Conservation (phyloP, 92 coral and sea anemone species). For the Blastomussa wellsi region DNA sequence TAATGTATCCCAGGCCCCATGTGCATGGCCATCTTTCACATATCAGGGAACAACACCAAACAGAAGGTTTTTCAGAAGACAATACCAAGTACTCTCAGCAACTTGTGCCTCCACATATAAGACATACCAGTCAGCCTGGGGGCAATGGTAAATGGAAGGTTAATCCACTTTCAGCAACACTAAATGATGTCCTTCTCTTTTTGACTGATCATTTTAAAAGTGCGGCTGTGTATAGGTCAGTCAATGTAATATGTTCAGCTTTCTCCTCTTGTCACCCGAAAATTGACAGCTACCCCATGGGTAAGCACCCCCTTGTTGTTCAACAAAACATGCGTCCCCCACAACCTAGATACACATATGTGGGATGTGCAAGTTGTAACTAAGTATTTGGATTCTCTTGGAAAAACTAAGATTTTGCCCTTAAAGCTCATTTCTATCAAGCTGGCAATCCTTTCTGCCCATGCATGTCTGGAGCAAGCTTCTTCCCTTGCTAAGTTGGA, state of each 20-base stretch:
- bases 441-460: conserved; percentile 30
- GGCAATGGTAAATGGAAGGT: conserved; percentile 54
- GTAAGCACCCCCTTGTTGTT: no score
- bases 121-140: conserved; percentile 54
- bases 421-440: conserved; percentile 17
- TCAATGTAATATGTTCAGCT: conserved; percentile 3
- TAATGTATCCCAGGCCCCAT: conserved; percentile 50
- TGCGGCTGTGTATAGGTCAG: not conserved
- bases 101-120: conserved; percentile 65
- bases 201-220: not conserved
- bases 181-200: conserved; percentile 1
- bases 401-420: not conserved
- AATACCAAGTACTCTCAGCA: no score
- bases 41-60: conserved; percentile 48
- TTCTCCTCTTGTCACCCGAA: not conserved
- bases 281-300: not conserved
- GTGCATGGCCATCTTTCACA: conserved; percentile 40
- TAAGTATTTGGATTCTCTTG: conserved; percentile 1
- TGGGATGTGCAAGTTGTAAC: not conserved
- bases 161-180: not conserved
- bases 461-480: conserved; percentile 50
- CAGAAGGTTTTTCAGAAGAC: conserved; percentile 49
- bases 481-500: conserved; percentile 54
- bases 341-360: no score
- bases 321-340: no score